Conservation (phyloP, 23 tunicate species). For the Styela clava region DNA sequence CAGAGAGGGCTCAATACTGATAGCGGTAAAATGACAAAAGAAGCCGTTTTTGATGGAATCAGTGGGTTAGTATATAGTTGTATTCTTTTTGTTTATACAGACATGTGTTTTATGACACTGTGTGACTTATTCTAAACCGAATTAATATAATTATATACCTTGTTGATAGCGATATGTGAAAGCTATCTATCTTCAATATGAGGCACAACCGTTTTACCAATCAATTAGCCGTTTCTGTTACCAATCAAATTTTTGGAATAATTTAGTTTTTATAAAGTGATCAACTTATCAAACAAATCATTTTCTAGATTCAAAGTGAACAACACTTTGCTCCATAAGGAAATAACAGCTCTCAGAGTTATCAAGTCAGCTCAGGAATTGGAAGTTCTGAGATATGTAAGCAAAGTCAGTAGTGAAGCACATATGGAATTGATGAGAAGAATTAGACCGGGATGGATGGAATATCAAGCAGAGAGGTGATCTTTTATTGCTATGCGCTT, state of each 20-base stretch:
- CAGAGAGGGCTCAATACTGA: slow-evolving; percentile 88
- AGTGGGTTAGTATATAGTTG: slow-evolving; percentile 30
- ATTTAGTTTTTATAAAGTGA: too few species aligned
- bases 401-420: slow-evolving; percentile 93
- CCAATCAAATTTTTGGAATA: too few species aligned
- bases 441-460: slow-evolving; percentile 95
- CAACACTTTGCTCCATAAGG: slow-evolving; percentile 58
- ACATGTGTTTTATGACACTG: neutral
- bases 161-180: too few species aligned
- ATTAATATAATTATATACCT: too few species aligned
- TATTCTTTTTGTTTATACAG: too few species aligned
- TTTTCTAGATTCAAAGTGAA: slow-evolving; percentile 66
- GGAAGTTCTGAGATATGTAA: slow-evolving; percentile 84
- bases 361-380: slow-evolving; percentile 74
- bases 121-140: neutral
- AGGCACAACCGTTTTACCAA: too few species aligned
- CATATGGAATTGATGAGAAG: slow-evolving; percentile 87
- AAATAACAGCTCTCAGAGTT: slow-evolving; percentile 73
- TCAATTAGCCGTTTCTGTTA: too few species aligned
- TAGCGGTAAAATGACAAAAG: slow-evolving; percentile 70
- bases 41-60: slow-evolving; percentile 90
- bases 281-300: too few species aligned
- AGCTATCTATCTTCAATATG: too few species aligned
- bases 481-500: too few species aligned
- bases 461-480: slow-evolving; percentile 95